A percentile compares a stretch with the other conserved stretches of the same genome.
Conservation (phyloP, 2,888 invertebrate species). For the Tupiocoris notatus region DNA sequence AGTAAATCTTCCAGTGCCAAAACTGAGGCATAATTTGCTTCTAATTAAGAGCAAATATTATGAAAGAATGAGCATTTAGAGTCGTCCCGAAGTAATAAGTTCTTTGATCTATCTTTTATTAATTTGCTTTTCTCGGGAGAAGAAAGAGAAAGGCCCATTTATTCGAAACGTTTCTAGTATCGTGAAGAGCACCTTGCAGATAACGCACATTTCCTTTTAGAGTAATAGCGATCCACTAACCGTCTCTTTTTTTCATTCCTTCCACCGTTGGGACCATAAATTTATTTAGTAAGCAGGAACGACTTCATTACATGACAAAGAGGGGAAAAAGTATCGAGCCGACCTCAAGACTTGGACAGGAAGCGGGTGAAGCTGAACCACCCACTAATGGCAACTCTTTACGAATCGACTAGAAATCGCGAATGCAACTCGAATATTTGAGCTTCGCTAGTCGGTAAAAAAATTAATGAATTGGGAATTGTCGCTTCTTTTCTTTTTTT, state of each 20-base stretch:
- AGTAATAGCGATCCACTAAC: not conserved
- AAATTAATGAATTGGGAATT: too few relatives aligned
- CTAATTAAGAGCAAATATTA: too few relatives aligned
- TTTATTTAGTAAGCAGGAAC: not conserved
- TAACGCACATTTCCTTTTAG: not conserved
- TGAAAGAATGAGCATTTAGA: too few relatives aligned
- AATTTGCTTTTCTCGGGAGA: too few relatives aligned
- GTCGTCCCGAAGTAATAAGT: too few relatives aligned
- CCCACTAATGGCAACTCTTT: not conserved
- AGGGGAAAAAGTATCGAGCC: not conserved
- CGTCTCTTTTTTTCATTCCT: not conserved
- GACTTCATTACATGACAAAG: slow-evolving; percentile 16
- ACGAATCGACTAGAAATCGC: not conserved
- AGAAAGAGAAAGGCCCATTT: not conserved
- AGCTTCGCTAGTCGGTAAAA: too few relatives aligned
- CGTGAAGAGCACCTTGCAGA: not conserved
- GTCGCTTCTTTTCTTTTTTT: too few relatives aligned
- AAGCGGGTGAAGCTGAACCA: not conserved
- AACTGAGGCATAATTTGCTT: too few relatives aligned
- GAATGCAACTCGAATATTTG: too few relatives aligned
- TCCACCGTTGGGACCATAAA: not conserved
- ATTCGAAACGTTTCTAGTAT: not conserved
- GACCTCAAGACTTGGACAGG: not conserved
- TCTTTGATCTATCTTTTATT: too few relatives aligned
- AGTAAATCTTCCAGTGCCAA: too few relatives aligned